Base-by-base conservation (phyloP, 2,113 vertebrate genomes). In the Mobula birostris region DNA sequence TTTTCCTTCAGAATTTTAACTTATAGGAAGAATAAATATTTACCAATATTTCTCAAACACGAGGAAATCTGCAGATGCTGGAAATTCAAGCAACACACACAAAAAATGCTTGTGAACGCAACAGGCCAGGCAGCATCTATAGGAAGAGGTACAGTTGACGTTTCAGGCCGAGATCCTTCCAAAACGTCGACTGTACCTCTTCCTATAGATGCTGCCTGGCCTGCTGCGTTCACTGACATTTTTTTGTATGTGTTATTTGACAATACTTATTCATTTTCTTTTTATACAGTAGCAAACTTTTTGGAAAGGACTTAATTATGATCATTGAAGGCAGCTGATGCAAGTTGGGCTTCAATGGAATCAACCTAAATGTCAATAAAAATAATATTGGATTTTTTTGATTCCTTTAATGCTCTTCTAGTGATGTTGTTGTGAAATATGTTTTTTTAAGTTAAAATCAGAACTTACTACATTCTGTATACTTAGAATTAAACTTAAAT, bases 361-460 rank as follows among this genome's bases (percentile, higher is more conserved):
- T 36, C 68, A 92, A 36, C 48, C 68, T 68, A 48, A 12, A 11
- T 24, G 7, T 72, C 90, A 48, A 72, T 32, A 36, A 91, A 72
- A 70, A 66, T 68, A 92, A 21, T 40, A 19, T 70, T 91, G 7
- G 15, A 93, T 74, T 93, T 93, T 66, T 93, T 93, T 66, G 85
- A 90, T 27, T 93, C 91, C 40, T 74, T 2, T 21, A 29, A 27
- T 56, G 32, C 32, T 11, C 21, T 72, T 7, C 66, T 70, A 17
- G 36, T 32, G 40, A 21, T 36, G 68, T 66, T 92, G 29, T 92
- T 92, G 63, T 21, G 5, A 70, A 87, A 40, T 48, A 29, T 17
- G 70, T 17, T 72, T 8, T 8, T 36, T 7, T 92, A 21, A 72
- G 88, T 92, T 63, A 36, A 4, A 72, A 48, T 72, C 48, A 48